Base-by-base conservation (phyloP, 2,888 invertebrate species). In the Galeopsomyia nigrocyanea region DNA sequence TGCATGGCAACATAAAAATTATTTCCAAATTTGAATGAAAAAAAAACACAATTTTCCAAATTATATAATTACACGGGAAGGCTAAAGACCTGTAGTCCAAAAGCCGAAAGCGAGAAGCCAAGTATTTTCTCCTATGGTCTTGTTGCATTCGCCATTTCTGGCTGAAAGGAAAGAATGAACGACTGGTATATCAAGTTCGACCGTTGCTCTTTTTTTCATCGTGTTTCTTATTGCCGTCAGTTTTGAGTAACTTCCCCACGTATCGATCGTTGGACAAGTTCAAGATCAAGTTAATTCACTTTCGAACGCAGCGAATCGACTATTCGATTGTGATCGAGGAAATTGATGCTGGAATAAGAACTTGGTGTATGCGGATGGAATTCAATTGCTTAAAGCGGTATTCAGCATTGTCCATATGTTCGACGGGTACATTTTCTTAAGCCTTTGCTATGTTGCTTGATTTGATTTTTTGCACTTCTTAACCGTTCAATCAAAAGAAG, bases 211-310 rank as follows among this genome's bases (percentile, higher is more conserved):
- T 62, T 61, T n/a, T 53, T 17, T 56, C 47, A 5, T 22, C 50
- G 56, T 46, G 13, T 17, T 56, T 47, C 1, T 49, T 47, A 14
- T 22, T 1, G 1, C 50, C 22, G 49, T 19, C 16, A 13, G 2
- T n/a, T 39, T 47, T 2, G 49, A 56, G n/a, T 49, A 21, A 62
- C 56, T 31, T 55, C 26, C 55, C 39, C 21, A 22, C 6, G 19
- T 49, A 56, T 62, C 50, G 14, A 31, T 39, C 56, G 22, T 19
- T 3, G 49, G 14, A 49, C 58, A 66, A 73, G 65, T 66, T 73
- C 73, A 73, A 66, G 73, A 73, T 73, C 73, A 69, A 66, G 73
- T 70, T 67, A 53, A 70, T 74, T 70, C 61, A 17, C 73, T 74
- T 70, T 74, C 70, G 53, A 68, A 73, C 39, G 47, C 13, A 22